phyloP scores from a whole-genome alignment of 2,113 vertebrate genomes.

The Pseudopodoces humilis region DNA sequence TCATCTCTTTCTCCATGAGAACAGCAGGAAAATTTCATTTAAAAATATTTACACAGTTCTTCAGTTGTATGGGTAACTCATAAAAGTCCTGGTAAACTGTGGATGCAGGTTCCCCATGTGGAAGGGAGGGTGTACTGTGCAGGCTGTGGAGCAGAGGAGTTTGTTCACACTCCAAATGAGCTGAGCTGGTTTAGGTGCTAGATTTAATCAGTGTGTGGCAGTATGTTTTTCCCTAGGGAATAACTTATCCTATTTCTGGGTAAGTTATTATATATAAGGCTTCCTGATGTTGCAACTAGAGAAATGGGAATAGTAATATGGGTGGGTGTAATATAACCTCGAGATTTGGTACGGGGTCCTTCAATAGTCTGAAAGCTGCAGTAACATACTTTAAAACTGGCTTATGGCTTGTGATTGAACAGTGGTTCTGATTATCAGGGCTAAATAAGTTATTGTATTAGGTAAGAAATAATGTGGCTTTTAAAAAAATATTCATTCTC shows the following conservation, averaged over 20 bases:
- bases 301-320: not conserved
- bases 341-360: not conserved
- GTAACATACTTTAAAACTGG: not conserved
- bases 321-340: not conserved
- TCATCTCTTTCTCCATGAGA: not conserved
- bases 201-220: not conserved
- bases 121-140: rapidly evolving
- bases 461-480: not conserved
- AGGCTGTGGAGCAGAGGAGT: not conserved
- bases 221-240: not conserved
- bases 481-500: not conserved
- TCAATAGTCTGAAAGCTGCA: not conserved
- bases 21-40: not conserved
- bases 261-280: not conserved
- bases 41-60: not conserved
- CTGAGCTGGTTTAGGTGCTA: not conserved
- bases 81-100: not conserved
- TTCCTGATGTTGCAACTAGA: not conserved
- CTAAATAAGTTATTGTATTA: not conserved
- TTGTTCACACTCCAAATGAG: not conserved
- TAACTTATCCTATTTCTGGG: not conserved
- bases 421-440: not conserved
- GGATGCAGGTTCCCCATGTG: rapidly evolving
- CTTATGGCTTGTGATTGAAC: not conserved
- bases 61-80: not conserved